Conservation (phyloP, 2,113 vertebrate species). For the Tenrec ecaudatus region DNA sequence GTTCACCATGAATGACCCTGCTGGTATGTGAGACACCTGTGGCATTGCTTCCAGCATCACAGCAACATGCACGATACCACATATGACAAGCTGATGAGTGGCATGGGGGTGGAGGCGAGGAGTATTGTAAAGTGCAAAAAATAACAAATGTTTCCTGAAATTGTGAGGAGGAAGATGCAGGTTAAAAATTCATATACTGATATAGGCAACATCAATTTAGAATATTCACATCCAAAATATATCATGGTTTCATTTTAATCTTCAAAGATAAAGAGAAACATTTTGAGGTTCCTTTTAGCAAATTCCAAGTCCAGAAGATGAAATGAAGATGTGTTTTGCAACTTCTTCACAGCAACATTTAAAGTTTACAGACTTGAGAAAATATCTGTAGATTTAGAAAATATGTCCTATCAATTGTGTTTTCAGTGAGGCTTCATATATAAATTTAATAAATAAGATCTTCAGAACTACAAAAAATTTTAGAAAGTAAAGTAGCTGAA, state of each 20-base stretch:
- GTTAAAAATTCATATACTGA: not conserved
- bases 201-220: slow-evolving; percentile 10
- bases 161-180: not conserved
- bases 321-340: not conserved
- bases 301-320: not conserved
- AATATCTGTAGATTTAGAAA: not conserved
- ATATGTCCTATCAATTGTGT: not conserved
- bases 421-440: not conserved
- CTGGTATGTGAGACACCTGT: not conserved
- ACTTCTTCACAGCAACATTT: not conserved
- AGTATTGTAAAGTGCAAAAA: not conserved
- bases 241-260: not conserved
- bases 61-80: not conserved
- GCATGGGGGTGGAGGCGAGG: not conserved
- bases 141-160: not conserved
- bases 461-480: not conserved
- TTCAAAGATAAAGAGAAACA: not conserved
- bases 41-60: not conserved
- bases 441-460: not conserved
- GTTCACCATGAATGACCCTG: not conserved
- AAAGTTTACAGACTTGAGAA: not conserved
- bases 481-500: not conserved
- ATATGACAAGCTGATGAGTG: not conserved
- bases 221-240: not conserved
- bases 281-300: not conserved